phyloP scores from a whole-genome alignment of 2,797 vertebrate genomes.

The Myotis vivesi region DNA sequence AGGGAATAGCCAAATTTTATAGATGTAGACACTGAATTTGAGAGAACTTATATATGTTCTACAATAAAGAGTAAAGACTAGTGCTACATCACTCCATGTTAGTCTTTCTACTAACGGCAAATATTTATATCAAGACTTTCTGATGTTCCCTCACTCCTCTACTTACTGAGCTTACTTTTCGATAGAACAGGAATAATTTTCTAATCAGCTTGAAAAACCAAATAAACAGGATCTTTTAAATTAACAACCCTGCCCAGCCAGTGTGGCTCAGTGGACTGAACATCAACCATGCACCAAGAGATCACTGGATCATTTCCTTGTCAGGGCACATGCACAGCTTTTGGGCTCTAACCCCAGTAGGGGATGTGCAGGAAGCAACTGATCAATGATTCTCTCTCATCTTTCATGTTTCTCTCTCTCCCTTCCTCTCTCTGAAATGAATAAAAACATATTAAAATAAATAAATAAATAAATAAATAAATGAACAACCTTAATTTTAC shows the following conservation, averaged over 20 bases:
- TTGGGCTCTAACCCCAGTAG: no score
- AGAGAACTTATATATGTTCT: background rate
- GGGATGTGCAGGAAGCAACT: no score
- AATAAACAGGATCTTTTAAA: background rate
- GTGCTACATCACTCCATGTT: background rate
- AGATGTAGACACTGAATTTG: background rate
- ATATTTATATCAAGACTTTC: slow-evolving; percentile 9
- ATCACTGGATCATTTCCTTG: no score
- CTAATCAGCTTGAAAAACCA: slow-evolving; percentile 10
- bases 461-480: no score
- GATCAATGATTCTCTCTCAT: no score
- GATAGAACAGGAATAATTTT: background rate
- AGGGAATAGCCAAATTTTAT: slow-evolving; percentile 5
- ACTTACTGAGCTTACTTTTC: slow-evolving; percentile 23
- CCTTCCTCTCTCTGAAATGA: no score
- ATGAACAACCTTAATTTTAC: slow-evolving; percentile 34
- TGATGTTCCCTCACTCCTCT: background rate
- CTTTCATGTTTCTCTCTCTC: no score
- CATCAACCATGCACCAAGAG: no score
- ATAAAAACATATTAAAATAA: no score
- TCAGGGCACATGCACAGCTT: no score
- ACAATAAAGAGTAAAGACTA: background rate
- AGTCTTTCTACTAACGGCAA: background rate
- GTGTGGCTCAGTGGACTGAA: no score
- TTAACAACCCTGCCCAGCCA: background rate